phyloP scores from a whole-genome alignment of 2,888 invertebrate genomes.

The Serripes groenlandicus region DNA sequence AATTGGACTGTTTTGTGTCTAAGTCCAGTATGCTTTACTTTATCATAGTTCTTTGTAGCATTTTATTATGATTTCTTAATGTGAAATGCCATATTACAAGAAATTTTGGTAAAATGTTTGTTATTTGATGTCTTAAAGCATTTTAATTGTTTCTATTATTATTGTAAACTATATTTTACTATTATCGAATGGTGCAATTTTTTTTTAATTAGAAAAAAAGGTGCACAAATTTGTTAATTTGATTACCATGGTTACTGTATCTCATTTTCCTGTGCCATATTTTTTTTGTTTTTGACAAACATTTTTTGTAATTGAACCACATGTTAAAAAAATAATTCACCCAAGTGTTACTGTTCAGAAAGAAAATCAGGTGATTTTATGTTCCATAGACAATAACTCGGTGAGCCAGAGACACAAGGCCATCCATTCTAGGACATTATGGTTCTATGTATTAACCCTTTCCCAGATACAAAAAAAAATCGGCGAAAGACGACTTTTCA shows the following conservation, averaged over 20 bases:
- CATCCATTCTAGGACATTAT: too few species aligned
- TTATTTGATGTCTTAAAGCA: slow-evolving; percentile 23
- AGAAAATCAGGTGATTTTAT: too few species aligned
- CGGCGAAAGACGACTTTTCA: too few species aligned
- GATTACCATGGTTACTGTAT: slow-evolving; percentile 39
- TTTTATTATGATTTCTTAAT: slow-evolving; percentile 39
- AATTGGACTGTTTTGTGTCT: not conserved
- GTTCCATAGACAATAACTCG: too few species aligned
- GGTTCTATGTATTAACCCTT: too few species aligned
- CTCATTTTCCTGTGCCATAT: slow-evolving; percentile 34
- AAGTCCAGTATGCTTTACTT: slow-evolving; percentile 24
- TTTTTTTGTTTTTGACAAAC: not conserved
- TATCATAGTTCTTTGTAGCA: slow-evolving; percentile 25
- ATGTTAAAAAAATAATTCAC: not conserved
- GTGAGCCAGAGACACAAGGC: too few species aligned
- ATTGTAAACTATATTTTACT: slow-evolving; percentile 72
- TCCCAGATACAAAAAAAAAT: too few species aligned
- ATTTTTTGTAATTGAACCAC: slow-evolving; percentile 1
- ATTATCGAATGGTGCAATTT: slow-evolving; percentile 75
- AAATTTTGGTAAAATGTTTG: slow-evolving; percentile 27
- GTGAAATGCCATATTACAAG: slow-evolving; percentile 17
- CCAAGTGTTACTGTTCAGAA: too few species aligned
- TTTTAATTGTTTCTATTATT: slow-evolving; percentile 65
- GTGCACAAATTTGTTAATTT: slow-evolving; percentile 61
- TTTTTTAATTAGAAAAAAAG: slow-evolving; percentile 45